Conservation (phyloP, 2,113 vertebrate species). For the Peromyscus maniculatus region DNA sequence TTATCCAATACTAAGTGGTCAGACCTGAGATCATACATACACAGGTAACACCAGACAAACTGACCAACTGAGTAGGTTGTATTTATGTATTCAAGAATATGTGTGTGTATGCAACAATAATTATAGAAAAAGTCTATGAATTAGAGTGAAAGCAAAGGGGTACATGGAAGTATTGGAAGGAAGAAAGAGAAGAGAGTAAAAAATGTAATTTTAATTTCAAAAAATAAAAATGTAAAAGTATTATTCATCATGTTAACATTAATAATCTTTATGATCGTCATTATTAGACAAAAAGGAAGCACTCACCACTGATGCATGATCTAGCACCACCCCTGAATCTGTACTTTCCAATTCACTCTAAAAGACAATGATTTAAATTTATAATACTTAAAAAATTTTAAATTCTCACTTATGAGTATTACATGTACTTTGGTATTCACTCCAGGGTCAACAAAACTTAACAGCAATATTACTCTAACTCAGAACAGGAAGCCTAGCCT, state of each 20-base stretch:
- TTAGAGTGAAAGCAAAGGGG: not conserved
- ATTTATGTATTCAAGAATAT: not conserved
- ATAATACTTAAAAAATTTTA: conserved; percentile 6
- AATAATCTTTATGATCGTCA: not conserved
- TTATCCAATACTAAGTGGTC: not conserved
- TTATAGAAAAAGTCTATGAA: not conserved
- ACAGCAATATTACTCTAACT: not conserved
- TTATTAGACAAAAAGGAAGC: not conserved
- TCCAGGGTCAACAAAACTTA: not conserved
- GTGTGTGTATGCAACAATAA: not conserved
- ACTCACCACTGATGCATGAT: not conserved
- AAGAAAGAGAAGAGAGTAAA: not conserved
- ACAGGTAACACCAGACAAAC: not conserved
- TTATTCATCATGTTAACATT: not conserved
- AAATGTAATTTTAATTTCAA: not conserved
- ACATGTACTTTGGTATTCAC: not conserved
- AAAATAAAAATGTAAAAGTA: not conserved
- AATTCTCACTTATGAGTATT: not conserved
- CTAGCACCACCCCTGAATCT: not conserved
- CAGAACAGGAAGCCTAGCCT: not conserved
- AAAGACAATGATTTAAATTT: conserved; percentile 3
- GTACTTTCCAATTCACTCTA: not conserved
- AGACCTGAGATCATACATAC: not conserved
- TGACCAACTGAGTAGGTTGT: not conserved
- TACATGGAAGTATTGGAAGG: not conserved